These are phyloP conservation scores for Molossus alvarezi DNA, from an alignment of 2,797 vertebrate genomes.

Conservation along the genomic window DNA sequence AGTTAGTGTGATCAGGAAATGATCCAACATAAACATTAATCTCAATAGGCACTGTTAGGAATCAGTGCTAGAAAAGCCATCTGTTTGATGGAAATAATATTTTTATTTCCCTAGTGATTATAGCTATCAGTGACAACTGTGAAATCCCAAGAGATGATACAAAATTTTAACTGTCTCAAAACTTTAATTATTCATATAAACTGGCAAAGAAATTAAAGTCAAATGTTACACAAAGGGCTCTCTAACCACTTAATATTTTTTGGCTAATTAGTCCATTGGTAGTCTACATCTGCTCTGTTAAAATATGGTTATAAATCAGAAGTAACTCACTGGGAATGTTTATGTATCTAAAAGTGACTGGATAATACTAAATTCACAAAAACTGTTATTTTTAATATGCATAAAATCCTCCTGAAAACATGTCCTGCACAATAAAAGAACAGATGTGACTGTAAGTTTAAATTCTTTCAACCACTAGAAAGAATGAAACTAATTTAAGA, in stretches of 20 bases:
- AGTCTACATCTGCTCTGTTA: conserved; percentile 73
- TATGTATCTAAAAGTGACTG: conserved; percentile 72
- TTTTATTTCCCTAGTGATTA: conserved; percentile 73
- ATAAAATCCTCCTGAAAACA: conserved; percentile 73
- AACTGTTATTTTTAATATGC: conserved; percentile 59
- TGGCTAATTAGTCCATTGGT: conserved; percentile 77
- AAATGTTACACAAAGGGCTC: conserved; percentile 80
- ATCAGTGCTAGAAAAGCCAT: conserved; percentile 62
- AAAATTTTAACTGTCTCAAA: conserved; percentile 75
- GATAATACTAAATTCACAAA: conserved; percentile 74
- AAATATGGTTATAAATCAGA: conserved; percentile 79
- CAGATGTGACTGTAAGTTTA: conserved; percentile 66
- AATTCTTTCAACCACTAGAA: conserved; percentile 49
- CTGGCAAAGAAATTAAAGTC: conserved; percentile 77
- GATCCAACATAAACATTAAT: conserved; percentile 59
- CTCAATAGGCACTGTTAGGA: not conserved
- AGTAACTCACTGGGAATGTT: conserved; percentile 70
- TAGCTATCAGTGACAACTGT: conserved; percentile 59
- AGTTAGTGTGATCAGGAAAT: conserved; percentile 63
- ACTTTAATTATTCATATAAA: conserved; percentile 83
- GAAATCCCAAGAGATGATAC: conserved; percentile 72
- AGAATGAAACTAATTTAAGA: conserved; percentile 59
- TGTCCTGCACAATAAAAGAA: conserved; percentile 53
- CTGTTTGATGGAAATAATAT: conserved; percentile 73
- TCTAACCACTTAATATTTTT: conserved; percentile 73